phyloP scores from a whole-genome alignment of 1,140 invertebrate species.

The Calosoma granatense region DNA sequence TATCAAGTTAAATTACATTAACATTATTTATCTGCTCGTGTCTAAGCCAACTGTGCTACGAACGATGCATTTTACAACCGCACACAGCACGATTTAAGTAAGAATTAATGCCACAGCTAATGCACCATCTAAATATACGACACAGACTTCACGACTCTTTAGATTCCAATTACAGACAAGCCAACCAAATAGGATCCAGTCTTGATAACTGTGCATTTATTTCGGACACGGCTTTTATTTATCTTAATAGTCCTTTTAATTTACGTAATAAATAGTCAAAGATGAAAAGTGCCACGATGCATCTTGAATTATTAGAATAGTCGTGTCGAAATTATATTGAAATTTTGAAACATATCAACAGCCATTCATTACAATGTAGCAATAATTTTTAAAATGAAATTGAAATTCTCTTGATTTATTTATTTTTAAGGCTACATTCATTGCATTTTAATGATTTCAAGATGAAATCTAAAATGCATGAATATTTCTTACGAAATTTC shows the following conservation, averaged over 20 bases:
- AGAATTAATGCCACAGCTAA: too few relatives aligned
- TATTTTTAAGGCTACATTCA: too few relatives aligned
- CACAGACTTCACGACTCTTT: neutral
- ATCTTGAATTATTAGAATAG: neutral
- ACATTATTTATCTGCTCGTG: too few relatives aligned
- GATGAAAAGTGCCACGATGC: too few relatives aligned
- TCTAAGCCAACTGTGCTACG: too few relatives aligned
- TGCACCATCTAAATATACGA: too few relatives aligned
- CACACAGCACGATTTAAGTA: too few relatives aligned
- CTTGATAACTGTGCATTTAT: neutral
- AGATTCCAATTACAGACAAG: slow-evolving; percentile 3
- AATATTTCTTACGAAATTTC: too few relatives aligned
- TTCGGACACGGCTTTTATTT: neutral
- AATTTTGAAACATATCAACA: neutral
- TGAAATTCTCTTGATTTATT: neutral
- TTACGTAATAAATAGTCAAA: neutral
- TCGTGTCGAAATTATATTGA: neutral
- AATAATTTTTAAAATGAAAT: neutral
- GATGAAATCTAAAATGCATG: too few relatives aligned
- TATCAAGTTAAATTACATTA: too few relatives aligned
- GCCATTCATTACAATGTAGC: neutral
- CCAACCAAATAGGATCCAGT: neutral
- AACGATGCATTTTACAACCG: neutral
- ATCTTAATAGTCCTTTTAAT: neutral
- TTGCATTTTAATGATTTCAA: too few relatives aligned